phyloP scores from a whole-genome alignment of 2,888 invertebrate genomes.

The Helleia helle region DNA sequence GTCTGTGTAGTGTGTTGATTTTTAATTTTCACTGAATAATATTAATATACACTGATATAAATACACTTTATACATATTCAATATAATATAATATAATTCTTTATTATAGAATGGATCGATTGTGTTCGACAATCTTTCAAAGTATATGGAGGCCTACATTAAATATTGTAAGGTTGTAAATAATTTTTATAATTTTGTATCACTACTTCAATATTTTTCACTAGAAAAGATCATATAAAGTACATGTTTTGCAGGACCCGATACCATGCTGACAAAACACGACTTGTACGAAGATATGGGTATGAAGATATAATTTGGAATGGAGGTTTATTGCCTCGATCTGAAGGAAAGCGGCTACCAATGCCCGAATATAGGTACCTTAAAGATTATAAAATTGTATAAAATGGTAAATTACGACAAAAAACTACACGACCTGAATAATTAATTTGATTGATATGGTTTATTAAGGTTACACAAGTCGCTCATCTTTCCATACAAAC shows the following conservation, averaged over 20 bases:
- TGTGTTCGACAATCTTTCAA: conserved; percentile 44
- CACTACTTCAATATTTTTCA: neutral
- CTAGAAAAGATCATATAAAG: neutral
- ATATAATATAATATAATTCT: too few relatives aligned
- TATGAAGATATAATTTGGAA: conserved; percentile 79
- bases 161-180: conserved; percentile 49
- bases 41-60: too few relatives aligned
- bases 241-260: conserved; percentile 45
- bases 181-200: neutral
- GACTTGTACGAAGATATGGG: conserved; percentile 79
- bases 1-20: too few relatives aligned
- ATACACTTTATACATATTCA: too few relatives aligned
- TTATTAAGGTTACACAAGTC: too few relatives aligned
- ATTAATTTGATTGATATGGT: too few relatives aligned
- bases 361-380: conserved; percentile 80
- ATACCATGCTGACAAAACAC: conserved; percentile 78
- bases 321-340: conserved; percentile 81
- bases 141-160: conserved; percentile 50
- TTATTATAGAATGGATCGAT: conserved; percentile 40
- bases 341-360: conserved; percentile 67
- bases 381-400: too few relatives aligned
- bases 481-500: too few relatives aligned
- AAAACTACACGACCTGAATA: too few relatives aligned
- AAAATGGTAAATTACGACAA: too few relatives aligned
- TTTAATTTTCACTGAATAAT: too few relatives aligned